Evolutionary conservation across 2,797 vertebrate genomes (phyloP).

Genomic region (Pitangus sulphuratus): DNA sequence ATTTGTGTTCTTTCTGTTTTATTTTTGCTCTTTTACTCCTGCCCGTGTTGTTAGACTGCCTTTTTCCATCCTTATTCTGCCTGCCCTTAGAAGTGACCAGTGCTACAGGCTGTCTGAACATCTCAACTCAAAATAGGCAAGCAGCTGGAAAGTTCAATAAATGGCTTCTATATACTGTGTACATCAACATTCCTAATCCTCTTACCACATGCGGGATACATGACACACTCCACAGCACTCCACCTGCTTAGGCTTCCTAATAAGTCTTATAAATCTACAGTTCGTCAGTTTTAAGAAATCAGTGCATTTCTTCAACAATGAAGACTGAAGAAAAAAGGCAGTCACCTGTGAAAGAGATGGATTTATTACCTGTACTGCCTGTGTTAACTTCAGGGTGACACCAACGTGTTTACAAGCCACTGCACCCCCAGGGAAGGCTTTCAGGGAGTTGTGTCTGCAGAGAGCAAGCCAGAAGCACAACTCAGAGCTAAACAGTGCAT

Average conservation of each 20-base stretch:
- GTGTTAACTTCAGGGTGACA: neutral
- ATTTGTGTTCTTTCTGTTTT: neutral
- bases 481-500: accelerated
- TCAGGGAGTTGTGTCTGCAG: neutral
- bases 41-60: neutral
- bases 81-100: neutral
- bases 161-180: neutral
- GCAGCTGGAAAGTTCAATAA: neutral
- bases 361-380: neutral
- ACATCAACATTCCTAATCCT: neutral
- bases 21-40: neutral
- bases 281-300: neutral
- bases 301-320: neutral
- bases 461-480: neutral
- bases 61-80: neutral
- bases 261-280: neutral
- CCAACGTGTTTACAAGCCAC: neutral
- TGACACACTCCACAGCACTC: neutral
- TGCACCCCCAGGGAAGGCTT: neutral
- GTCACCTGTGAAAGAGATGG: neutral
- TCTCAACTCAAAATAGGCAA: neutral
- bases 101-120: neutral
- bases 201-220: neutral
- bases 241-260: neutral
- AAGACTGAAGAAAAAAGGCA: neutral